A percentile compares a stretch with the other conserved stretches of the same genome.
Conservation (phyloP, 2,888 invertebrate species). For the Chymomyza caudatula region DNA sequence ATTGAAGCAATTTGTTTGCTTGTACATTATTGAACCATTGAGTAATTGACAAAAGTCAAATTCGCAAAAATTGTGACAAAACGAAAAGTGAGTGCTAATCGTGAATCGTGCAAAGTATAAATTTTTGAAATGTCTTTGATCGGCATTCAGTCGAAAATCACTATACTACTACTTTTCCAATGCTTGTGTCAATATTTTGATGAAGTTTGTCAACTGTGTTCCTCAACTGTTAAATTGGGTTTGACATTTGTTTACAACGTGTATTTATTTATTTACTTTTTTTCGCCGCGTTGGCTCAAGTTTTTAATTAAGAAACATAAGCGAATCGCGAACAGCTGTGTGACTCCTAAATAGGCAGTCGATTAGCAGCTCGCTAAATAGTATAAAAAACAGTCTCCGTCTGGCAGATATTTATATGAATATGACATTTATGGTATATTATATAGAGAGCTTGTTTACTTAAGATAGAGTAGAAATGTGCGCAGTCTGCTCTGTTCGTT, state of each 20-base stretch:
- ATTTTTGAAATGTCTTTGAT: neutral
- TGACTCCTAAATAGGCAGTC: conserved; percentile 1
- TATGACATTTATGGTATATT: neutral
- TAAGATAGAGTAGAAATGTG: conserved; percentile 21
- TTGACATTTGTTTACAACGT: conserved; percentile 47
- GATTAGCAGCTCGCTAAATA: conserved; percentile 17
- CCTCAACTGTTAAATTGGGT: neutral
- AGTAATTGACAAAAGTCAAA: neutral
- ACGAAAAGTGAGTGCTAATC: neutral
- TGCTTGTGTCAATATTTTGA: conserved; percentile 14
- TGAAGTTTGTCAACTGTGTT: neutral
- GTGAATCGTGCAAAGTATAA: neutral
- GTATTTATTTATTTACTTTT: neutral
- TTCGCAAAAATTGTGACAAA: neutral
- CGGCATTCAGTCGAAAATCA: neutral
- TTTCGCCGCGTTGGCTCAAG: neutral
- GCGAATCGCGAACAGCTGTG: conserved; percentile 23
- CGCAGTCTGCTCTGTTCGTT: neutral
- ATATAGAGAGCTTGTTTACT: conserved; percentile 23
- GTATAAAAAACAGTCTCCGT: neutral
- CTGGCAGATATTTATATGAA: neutral
- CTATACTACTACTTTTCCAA: neutral
- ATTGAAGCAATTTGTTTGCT: neutral
- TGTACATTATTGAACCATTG: neutral
- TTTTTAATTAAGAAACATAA: conserved; percentile 36